Percentiles rank a stretch among this genome's conserved stretches.
Conservation (phyloP, 2,797 vertebrate genomes). For the Scolopax bukidnonensis region DNA sequence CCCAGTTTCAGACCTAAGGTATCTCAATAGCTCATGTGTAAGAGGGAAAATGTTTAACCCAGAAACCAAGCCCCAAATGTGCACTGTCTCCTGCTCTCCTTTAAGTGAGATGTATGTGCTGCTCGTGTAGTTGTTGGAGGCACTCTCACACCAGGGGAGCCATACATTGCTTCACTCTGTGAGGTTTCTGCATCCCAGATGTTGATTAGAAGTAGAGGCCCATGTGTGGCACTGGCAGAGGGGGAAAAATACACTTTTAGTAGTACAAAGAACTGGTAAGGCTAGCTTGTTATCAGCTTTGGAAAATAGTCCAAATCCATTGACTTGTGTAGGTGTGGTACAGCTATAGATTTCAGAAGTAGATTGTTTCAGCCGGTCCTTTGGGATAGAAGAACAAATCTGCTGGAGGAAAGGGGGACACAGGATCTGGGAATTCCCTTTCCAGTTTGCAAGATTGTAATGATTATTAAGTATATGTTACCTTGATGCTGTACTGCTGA, state of each 20-base stretch:
- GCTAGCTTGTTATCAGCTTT: background rate
- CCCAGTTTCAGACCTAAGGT: background rate
- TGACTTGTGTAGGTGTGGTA: background rate
- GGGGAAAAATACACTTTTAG: background rate
- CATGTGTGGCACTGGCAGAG: background rate
- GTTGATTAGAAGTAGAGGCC: background rate
- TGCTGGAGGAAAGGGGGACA: background rate
- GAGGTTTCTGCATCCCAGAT: background rate
- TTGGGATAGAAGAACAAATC: background rate
- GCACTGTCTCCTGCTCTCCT: background rate
- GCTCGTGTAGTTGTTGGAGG: background rate
- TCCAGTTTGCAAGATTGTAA: background rate
- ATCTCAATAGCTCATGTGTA: rapidly evolving
- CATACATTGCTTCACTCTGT: background rate
- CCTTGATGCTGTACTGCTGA: background rate
- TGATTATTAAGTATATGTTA: background rate
- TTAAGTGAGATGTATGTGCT: background rate
- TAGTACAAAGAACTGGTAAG: background rate
- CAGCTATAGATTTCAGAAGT: background rate
- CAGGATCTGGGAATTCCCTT: background rate
- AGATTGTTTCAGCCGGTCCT: background rate
- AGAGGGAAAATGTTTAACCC: background rate
- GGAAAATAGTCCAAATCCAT: background rate
- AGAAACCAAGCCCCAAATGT: background rate
- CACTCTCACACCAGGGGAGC: rapidly evolving